Conservation (phyloP, 2,888 invertebrate species). For the Agonum fuliginosum region DNA sequence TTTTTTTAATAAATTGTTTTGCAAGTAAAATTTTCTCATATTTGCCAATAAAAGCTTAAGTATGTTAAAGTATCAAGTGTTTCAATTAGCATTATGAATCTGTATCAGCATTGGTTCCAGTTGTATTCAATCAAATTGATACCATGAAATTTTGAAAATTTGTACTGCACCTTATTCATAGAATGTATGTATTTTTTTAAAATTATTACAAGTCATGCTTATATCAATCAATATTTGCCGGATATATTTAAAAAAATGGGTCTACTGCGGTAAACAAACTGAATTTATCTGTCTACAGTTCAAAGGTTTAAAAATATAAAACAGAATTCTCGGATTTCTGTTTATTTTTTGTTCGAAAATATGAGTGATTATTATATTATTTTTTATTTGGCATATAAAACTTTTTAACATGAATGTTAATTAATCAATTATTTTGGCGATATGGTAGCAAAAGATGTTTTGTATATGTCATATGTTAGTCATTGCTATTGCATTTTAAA, state of each 20-base stretch:
- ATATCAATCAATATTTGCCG: conserved; percentile 13
- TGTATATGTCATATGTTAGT: no score
- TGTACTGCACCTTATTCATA: not conserved
- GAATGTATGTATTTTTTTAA: not conserved
- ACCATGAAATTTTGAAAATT: conserved; percentile 13
- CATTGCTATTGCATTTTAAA: no score
- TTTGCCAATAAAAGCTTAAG: no score
- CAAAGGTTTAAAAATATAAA: conserved; percentile 21
- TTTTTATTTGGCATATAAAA: not conserved
- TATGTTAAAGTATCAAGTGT: no score
- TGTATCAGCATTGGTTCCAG: no score
- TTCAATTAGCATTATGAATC: no score
- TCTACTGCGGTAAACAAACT: conserved; percentile 11
- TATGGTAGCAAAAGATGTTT: not conserved
- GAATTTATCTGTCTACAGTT: conserved; percentile 27
- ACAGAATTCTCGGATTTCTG: not conserved
- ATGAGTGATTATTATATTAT: not conserved
- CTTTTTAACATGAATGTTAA: not conserved
- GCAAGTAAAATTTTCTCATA: no score
- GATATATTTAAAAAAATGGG: conserved; percentile 4
- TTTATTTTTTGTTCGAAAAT: not conserved
- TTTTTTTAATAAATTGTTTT: no score
- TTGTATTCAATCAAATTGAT: not conserved
- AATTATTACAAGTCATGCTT: conserved; percentile 11
- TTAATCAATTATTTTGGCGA: not conserved